Base-by-base conservation (phyloP, 2,888 invertebrate genomes). In the Pilophorus perplexus region DNA sequence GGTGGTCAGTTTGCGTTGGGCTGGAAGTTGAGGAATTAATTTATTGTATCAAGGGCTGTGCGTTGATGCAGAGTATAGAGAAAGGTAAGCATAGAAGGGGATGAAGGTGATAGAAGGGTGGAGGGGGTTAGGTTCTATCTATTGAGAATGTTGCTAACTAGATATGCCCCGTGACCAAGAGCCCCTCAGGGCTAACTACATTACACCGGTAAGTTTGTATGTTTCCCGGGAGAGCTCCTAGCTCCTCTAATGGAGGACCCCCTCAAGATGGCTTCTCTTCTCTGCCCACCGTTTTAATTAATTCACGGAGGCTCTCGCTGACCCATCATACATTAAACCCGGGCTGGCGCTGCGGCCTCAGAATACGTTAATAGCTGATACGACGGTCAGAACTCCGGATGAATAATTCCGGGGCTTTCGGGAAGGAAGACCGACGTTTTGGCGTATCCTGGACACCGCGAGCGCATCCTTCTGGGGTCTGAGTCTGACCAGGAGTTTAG, bases 71-170 rank as follows among this genome's bases (percentile, higher is more conserved):
- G 33, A 48, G 48, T 20, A 20, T 10, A 48, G 18, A 48, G 48
- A 48, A 48, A 48, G 48, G 48, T 48, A 16, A 42, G 44, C 10
- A 48, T 5, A 22, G 48, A n/a, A 22, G 27, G 2, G 25, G 52
- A 52, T 8, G 52, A 25, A 27, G 14, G 28, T 5, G 23, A 25
- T 23, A 22, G 57, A 8, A n/a, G 42, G 5, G 25, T 23, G 3
- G n/a, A n/a, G 46, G 44, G 48, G 28, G n/a, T 44, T 6, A 14
- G 28, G 27, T 22, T 44, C 62, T 62, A 62, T 62, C 62, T 62
- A 62, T 62, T 62, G 62, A 62, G 62, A 62, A 62, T 62, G 62
- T 62, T 62, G 62, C 62, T 62, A 62, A 62, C 62, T 62, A 62
- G 62, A 46, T 62, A 62, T 62, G 62, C 62, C 33, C 62, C 46